Evolutionary conservation across 2,888 invertebrate genomes (phyloP), one percentile per base, ranked within the genome.

Genomic region (Hypena proboscidalis): DNA sequence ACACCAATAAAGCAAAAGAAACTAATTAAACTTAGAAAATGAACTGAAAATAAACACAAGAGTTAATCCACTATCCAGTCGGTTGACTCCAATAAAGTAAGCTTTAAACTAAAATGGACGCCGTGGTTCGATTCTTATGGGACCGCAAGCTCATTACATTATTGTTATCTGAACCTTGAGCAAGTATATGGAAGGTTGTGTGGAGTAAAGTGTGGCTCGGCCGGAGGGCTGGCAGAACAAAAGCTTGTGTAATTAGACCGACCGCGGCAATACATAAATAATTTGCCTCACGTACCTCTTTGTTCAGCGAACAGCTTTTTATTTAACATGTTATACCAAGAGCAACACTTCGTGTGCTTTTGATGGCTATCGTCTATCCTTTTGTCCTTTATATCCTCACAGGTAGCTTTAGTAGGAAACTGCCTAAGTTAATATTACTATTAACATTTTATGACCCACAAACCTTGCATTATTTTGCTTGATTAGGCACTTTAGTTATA

Each of bases 181-280:
- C 57, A 42, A 61, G 61, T 63, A 61, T 68, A 69, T 58, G 58
- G 61, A 65, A 70, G 68, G 70, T 67, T 68, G 66, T 69, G 65
- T 70, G 69, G 69, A 54, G 77, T 74, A 74, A 76, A 78, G 75
- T 72, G 79, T 76, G 72, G 74, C 69, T 58, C 59, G 71, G 55
- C 66, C 66, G 69, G 70, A 70, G 72, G 81, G 76, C 77, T 67
- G 58, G 73, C 78, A 76, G 82, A 90, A 90, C 90, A 90, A 90
- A 89, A 85, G 89, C 79, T 83, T 75, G 78, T 82, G 86, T 90
- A 89, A 90, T 90, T 89, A 90, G 88, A 86, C 77, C 85, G 83
- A 80, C 87, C 87, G 77, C 80, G 75, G 88, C 84, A 83, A 90
- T 89, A 89, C 89, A 90, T 90, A 88, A 89, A 88, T 89, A 89